These are phyloP conservation scores for Syngnathus acus DNA, from an alignment of 2,797 vertebrate genomes.

Conservation along the genomic window DNA sequence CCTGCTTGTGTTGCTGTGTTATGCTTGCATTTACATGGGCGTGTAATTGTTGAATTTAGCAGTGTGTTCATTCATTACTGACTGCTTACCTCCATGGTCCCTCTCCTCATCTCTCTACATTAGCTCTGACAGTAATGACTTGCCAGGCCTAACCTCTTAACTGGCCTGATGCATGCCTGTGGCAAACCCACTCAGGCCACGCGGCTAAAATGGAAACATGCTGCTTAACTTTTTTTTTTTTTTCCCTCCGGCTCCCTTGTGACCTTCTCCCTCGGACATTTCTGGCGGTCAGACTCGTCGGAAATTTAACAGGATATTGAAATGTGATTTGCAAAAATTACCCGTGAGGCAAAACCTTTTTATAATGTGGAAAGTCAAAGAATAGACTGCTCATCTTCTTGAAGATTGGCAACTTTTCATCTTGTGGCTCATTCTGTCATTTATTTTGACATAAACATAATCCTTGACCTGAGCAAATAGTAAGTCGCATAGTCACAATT, in stretches of 20 bases:
- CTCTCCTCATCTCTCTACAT: conserved; percentile 70
- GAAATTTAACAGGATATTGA: conserved; percentile 6
- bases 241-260: conserved; percentile 1
- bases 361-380: not conserved
- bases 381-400: not conserved
- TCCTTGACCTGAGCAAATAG: not conserved
- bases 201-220: conserved; percentile 65
- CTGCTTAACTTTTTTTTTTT: conserved; percentile 22
- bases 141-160: conserved; percentile 66
- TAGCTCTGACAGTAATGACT: conserved; percentile 70
- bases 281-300: not conserved
- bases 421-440: not conserved
- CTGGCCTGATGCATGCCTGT: conserved; percentile 65
- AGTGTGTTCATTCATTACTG: conserved; percentile 68
- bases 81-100: conserved; percentile 56
- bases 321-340: not conserved
- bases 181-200: conserved; percentile 51
- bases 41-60: conserved; percentile 67
- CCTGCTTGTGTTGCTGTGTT: conserved; percentile 52
- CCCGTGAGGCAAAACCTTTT: not conserved
- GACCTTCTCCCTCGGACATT: conserved; percentile 3
- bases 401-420: not conserved
- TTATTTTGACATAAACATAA: not conserved
- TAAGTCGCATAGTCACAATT: not conserved
- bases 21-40: conserved; percentile 62